A percentile compares a stretch with the other conserved stretches of the same genome.
Evolutionary conservation across 1,140 invertebrate genomes (phyloP).

Genomic region (Drosophila oshimai): DNA sequence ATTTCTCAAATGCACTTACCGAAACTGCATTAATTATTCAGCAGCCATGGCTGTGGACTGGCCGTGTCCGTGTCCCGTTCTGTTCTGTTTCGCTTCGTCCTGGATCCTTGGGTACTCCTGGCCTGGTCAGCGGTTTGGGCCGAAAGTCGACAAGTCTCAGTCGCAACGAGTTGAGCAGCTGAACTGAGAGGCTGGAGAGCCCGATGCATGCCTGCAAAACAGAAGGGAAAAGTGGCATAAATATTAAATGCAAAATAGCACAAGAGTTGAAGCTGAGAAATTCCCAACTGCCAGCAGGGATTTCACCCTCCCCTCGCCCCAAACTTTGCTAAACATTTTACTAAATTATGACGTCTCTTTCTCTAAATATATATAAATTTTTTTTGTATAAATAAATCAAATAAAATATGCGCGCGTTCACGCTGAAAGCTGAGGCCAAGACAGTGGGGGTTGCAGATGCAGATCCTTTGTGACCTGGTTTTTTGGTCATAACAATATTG

Average conservation of each 20-base stretch:
- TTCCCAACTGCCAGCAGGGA: constrained; percentile 48
- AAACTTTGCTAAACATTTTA: constrained; percentile 48
- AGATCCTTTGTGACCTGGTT: constrained; percentile 78
- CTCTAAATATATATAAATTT: background rate
- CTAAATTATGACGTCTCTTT: constrained; percentile 57
- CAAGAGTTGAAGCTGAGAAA: constrained; percentile 47
- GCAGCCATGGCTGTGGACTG: constrained; percentile 51
- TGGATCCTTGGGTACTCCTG: constrained; percentile 1
- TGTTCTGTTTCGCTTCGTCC: constrained; percentile 20
- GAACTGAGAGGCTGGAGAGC: constrained; percentile 42
- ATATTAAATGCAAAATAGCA: constrained; percentile 78
- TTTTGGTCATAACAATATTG: constrained; percentile 81
- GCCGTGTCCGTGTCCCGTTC: constrained; percentile 32
- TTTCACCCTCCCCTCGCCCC: background rate
- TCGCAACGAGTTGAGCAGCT: constrained; percentile 65
- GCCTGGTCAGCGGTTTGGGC: constrained; percentile 64
- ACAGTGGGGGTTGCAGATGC: constrained; percentile 30
- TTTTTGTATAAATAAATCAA: constrained; percentile 71
- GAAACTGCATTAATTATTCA: constrained; percentile 81
- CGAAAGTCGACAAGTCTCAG: constrained; percentile 69
- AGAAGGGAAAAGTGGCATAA: constrained; percentile 55
- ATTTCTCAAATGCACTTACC: constrained; percentile 76
- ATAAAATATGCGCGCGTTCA: constrained; percentile 78
- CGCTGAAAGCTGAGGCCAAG: constrained; percentile 51
- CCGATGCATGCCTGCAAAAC: constrained; percentile 65